Evolutionary conservation across 2,113 vertebrate genomes (phyloP), one percentile per base, ranked within the genome.

Genomic region (Gambusia affinis): DNA sequence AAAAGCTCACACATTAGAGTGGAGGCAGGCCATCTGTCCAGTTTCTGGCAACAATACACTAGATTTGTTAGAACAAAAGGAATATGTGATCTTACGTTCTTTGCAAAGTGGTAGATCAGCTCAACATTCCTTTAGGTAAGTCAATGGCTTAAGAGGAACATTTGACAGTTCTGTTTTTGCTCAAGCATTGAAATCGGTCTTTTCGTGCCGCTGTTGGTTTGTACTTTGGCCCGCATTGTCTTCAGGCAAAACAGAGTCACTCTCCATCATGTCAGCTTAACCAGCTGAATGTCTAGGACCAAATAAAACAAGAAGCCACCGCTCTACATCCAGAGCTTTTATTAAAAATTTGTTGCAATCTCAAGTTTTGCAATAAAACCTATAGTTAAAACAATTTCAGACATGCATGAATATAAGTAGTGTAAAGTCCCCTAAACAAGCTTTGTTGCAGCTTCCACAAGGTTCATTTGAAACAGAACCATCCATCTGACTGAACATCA

Each of bases 211-310:
- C 60, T 75, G 78, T 68, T 74, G 76, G 70, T 72, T 79, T 77
- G 70, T 77, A 83, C 61, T 73, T 42, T 63, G 69, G 67, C 60
- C 69, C 44, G 66, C 37, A 35, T 30, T 64, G 60, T 80, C 81
- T 86, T 8, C 3, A n/a, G 80, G 84, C 75, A 66, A 14, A 42
- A 81, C 42, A 1, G 12, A 72, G 79, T 90, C 89, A 61, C 73
- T 84, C 64, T 76, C 19, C 29, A 78, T 92, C 44, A 78, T 35
- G 61, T 92, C 87, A 83, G 35, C 22, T 78, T 7, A 64, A 78
- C 39, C 81, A 82, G 72, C 33, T 22, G 72, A 79, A 62, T 71
- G 65, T 80, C 24, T 3, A 60, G 69, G 51, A 1, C 70, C 57
- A 64, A 65, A 68, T 68, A 44, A 73, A 80, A 62, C 47, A 35